Conservation (phyloP, 2,113 vertebrate genomes). For the Chionomys nivalis region DNA sequence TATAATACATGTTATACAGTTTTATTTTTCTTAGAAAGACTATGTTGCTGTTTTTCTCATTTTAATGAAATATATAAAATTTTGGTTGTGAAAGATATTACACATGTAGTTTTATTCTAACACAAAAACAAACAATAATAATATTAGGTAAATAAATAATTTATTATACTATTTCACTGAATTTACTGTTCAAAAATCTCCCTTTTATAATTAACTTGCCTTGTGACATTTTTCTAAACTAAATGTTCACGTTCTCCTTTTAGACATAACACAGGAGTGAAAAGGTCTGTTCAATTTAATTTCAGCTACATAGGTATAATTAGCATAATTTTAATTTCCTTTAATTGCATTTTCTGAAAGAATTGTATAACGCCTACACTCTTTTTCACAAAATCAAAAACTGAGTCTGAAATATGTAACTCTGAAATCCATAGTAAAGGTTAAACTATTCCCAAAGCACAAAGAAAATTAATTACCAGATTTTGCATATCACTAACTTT, state of each 20-base stretch:
- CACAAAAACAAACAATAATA: background rate
- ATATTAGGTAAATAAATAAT: background rate
- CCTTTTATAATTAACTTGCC: background rate
- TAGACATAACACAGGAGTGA: background rate
- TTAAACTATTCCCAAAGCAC: background rate
- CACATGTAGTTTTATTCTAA: background rate
- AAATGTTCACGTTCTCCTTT: background rate
- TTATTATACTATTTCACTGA: background rate
- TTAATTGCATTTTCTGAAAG: background rate
- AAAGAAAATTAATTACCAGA: background rate
- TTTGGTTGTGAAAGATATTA: background rate
- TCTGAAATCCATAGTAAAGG: background rate
- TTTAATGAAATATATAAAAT: background rate
- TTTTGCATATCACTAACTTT: conserved; percentile 11
- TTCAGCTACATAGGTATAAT: background rate
- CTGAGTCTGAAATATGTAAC: background rate
- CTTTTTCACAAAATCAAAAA: background rate
- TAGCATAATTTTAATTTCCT: conserved; percentile 14
- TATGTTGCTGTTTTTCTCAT: conserved; percentile 1
- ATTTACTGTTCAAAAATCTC: background rate
- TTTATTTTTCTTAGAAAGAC: conserved; percentile 22
- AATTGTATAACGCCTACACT: background rate
- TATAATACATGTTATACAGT: background rate
- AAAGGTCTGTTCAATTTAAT: background rate
- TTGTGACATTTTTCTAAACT: too few relatives aligned